phyloP scores from a whole-genome alignment of 2,797 vertebrate species.

The Brotula barbata region DNA sequence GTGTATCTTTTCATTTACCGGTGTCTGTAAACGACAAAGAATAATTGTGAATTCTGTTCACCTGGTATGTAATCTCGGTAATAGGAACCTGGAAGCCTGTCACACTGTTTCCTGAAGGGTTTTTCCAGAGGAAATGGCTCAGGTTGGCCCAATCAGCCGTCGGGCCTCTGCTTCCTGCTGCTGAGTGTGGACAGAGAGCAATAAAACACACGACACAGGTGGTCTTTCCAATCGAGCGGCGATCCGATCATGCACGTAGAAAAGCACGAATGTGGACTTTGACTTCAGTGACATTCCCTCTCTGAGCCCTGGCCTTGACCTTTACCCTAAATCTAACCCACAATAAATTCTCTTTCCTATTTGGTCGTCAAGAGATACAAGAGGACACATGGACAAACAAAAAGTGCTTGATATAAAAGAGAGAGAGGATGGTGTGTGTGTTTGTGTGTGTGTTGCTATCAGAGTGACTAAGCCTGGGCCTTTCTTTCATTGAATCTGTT shows the following conservation, averaged over 20 bases:
- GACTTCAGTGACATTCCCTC: neutral
- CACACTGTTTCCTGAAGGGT: constrained; percentile 22
- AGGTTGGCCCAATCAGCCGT: too few relatives aligned
- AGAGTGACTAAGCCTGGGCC: constrained; percentile 7
- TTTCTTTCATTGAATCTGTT: constrained; percentile 35
- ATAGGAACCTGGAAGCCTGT: too few relatives aligned
- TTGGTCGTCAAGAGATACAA: neutral
- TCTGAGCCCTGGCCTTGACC: neutral
- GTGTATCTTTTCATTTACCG: too few relatives aligned
- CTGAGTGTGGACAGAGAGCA: neutral
- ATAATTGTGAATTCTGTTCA: too few relatives aligned
- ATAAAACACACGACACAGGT: constrained; percentile 38
- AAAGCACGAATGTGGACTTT: constrained; percentile 4
- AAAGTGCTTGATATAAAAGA: neutral
- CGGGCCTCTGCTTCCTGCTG: too few relatives aligned
- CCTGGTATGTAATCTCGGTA: too few relatives aligned
- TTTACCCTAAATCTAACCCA: neutral
- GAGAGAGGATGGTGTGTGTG: neutral
- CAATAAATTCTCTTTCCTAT: neutral
- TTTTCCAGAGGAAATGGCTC: constrained; percentile 55
- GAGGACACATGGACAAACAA: neutral
- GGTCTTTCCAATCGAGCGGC: constrained; percentile 34
- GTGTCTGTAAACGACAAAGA: too few relatives aligned
- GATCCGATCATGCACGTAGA: constrained; percentile 7
- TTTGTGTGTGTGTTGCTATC: constrained; percentile 3